phyloP scores from a whole-genome alignment of 35 echinoderm and acorn worm genomes.

The Apostichopus parvimensis region DNA sequence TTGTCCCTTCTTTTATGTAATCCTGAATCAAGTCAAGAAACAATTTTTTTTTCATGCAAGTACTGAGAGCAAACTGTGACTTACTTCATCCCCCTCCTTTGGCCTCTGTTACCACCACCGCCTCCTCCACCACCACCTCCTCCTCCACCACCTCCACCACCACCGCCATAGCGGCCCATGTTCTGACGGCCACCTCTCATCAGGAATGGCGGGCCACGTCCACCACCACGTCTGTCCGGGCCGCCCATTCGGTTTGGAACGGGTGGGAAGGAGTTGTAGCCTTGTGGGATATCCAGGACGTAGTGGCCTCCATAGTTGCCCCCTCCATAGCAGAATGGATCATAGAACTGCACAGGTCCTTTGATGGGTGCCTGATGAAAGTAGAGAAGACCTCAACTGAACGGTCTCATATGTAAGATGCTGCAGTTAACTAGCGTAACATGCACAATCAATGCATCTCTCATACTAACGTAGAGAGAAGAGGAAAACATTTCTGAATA shows the following conservation, averaged over 20 bases:
- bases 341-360: conserved; percentile 81
- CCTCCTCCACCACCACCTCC: background rate
- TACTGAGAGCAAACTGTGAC: background rate
- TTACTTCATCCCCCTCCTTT: background rate
- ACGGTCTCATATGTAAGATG: too few species aligned
- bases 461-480: too few species aligned
- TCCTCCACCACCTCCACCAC: conserved; percentile 33
- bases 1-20: too few species aligned
- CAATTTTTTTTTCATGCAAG: too few species aligned
- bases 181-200: conserved; percentile 60
- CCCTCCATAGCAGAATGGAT: conserved; percentile 71
- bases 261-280: conserved; percentile 22
- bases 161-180: conserved; percentile 2
- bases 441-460: too few species aligned
- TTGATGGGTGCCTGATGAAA: conserved; percentile 76
- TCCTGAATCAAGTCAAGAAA: too few species aligned
- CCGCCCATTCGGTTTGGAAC: background rate
- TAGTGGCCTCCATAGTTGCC: conserved; percentile 67
- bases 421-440: too few species aligned
- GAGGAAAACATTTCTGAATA: too few species aligned
- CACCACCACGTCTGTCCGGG: conserved; percentile 33
- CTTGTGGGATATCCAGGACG: conserved; percentile 11
- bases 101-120: conserved; percentile 17
- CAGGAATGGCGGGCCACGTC: conserved; percentile 20
- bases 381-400: too few species aligned